Evolutionary conservation across 2,113 vertebrate species (phyloP), one percentile per base, ranked within the genome.

Genomic region (Eudyptes chrysolophus): DNA sequence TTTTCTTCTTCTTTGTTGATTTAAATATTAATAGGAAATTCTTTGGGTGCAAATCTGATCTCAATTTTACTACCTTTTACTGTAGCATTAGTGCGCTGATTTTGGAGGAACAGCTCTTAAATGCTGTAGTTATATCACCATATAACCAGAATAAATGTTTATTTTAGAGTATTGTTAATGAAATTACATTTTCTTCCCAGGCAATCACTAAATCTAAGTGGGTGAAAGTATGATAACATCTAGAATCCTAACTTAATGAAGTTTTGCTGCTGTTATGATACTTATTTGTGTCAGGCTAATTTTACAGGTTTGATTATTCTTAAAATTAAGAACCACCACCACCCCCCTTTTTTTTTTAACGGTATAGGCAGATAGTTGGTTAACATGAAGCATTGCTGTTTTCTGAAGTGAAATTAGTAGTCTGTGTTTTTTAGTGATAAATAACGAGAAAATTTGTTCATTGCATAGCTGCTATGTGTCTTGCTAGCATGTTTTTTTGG

Each of bases 241-340:
- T 75, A 52, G 49, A 80, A 84, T 52, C 42, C 29, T 92, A 78
- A 64, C 91, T 92, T 92, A 75, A 84, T 89, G 64, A 93, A 78
- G 40, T 83, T 91, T 92, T 92, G 6, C 52, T 87, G 10, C 55
- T 74, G 48, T 29, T 84, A 85, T 48, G 54, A 52, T n/a, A 57
- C 16, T 89, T 95, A 34, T 25, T 93, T 76, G 32, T 87, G 61
- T 91, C 57, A 89, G 80, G 58, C 26, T 94, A 69, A 87, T 94
- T 96, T 94, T 71, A 80, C 70, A 92, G 55, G 74, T 94, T 95
- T 95, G 58, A 19, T 90, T 92, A 90, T 90, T 95, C 76, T 97
- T 90, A 34, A 57, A 87, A 38, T 48, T 46, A 69, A 69, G 71
- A 87, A 89, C 55, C 46, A 61, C 12, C 4, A 11, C 40, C 40